Base-by-base conservation (phyloP, 2,113 vertebrate genomes). In the Notothenia rossii region DNA sequence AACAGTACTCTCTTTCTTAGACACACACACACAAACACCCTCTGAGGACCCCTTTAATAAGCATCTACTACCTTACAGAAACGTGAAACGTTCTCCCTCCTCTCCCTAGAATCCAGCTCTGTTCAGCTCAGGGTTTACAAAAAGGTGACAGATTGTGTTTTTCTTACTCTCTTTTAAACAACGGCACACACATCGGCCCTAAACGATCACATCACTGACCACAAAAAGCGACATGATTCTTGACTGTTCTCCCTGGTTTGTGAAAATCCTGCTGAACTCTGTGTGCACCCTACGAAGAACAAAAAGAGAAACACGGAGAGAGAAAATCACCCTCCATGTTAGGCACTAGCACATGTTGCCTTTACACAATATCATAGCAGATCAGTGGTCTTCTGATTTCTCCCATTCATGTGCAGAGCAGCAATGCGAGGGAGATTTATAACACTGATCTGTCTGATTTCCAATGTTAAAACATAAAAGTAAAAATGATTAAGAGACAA, bases 31-130 rank as follows among this genome's bases (percentile, higher is more conserved):
- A 62, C 25, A n/a, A n/a, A 2, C 75, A 22, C 71, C 63, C 73
- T 81, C n/a, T 33, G 55, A 63, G 71, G 73, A 91, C 61, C 81
- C 53, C 58, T 91, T 91, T 86, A 89, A 92, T 86, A 89, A 86
- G 75, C 81, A 84, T 86, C 72, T 58, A 86, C 86, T 83, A 84
- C 69, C 81, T 90, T 85, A 69, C 70, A 85, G 79, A 86, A 88
- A 89, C n/a, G 17, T 82, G 79, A 87, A 80, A 70, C 84, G 25
- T 59, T 54, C 82, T 77, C 45, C 62, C 10, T 67, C 77, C 33
- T 74, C 65, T 61, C 10, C 48, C 66, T 1, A 72, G 25, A 61
- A 53, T 25, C 61, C 81, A 70, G 48, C 79, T 71, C 63, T 55
- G 40, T 64, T 69, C 73, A 70, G 25, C 66, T 13, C 6, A 48